Evolutionary conservation across 2,888 invertebrate species (phyloP), one percentile per base, ranked within the genome.

Genomic region (Brenthis ino): DNA sequence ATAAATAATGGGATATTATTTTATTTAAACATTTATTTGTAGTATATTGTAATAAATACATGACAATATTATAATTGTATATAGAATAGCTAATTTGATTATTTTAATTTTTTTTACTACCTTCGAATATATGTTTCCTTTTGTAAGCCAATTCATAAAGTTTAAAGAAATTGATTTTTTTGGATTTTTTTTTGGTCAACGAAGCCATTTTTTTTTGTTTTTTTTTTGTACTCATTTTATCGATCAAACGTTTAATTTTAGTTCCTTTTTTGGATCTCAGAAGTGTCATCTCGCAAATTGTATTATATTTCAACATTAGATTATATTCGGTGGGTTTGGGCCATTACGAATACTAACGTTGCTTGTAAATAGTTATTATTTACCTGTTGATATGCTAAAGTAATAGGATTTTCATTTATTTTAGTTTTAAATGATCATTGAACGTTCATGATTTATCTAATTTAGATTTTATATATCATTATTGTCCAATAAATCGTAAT

Each of bases 181-280:
- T 43, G 14, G 4, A 20, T 60, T 0, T 16, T 43, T 57, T 16
- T 13, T 60, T 48, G 24, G 28, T 60, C n/a, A 28, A n/a, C 14
- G 20, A n/a, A 47, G 11, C 4, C 28, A 33, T 57, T 57, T 51
- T 13, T 20, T 28, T 8, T 14, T 51, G 33, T 48, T 8, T 57
- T 65, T 53, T 12, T 48, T 8, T 57, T 65, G 43, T 12, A 13
- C 51, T 65, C 20, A 69, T 67, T 68, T 65, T 73, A 66, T 63
- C 56, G 64, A 68, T 75, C 71, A 70, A 75, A 74, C 76, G 72
- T 76, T 80, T 85, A 75, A 79, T 50, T 69, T 79, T 82, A 82
- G 87, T 89, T 89, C 88, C 88, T 89, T 82, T 77, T 79, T 85
- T 85, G 87, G 89, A 90, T 90, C 90, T 89, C 90, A 89, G 81